These are phyloP conservation scores for Neopipo cinnamomea DNA, from an alignment of 2,113 vertebrate genomes.

Conservation along the genomic window DNA sequence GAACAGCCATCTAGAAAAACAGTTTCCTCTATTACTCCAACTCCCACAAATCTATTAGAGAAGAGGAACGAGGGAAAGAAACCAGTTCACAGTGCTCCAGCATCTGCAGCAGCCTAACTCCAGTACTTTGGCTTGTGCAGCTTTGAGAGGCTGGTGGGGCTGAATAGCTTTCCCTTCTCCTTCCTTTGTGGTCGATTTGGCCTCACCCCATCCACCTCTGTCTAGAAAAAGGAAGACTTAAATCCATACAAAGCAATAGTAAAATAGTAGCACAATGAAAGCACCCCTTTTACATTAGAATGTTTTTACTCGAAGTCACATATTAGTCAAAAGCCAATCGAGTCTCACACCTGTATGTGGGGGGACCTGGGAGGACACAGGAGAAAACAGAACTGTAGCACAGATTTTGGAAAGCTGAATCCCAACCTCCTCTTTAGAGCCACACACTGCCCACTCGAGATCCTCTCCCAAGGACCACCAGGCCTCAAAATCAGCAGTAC, in stretches of 20 bases:
- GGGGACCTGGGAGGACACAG: neutral
- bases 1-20: neutral
- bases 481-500: neutral
- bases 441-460: rapidly evolving
- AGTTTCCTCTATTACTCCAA: neutral
- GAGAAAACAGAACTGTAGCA: neutral
- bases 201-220: neutral
- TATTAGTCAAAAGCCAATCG: neutral
- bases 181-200: neutral
- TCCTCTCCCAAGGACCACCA: neutral
- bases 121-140: neutral
- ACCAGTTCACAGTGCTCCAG: neutral
- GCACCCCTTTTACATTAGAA: neutral
- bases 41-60: neutral
- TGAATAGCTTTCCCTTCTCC: neutral
- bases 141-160: neutral
- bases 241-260: neutral
- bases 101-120: neutral
- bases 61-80: neutral
- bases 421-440: neutral
- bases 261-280: neutral
- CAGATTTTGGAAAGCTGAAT: neutral
- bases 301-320: neutral
- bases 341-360: neutral
- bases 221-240: neutral